Percentiles rank a stretch among this genome's conserved stretches.
Conservation (phyloP, 2,113 vertebrate species). For the Piaya cayana region DNA sequence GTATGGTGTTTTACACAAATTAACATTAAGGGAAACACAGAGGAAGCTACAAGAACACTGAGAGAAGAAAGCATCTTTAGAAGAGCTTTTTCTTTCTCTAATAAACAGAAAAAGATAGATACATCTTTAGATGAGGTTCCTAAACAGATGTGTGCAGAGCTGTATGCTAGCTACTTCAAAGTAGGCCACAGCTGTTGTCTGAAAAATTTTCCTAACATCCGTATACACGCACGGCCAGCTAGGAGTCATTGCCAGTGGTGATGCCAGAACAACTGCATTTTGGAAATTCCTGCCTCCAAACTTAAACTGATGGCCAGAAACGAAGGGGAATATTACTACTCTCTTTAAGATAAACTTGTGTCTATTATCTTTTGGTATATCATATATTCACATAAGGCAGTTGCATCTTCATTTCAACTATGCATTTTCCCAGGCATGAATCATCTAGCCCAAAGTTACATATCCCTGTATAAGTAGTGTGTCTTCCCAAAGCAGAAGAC, state of each 20-base stretch:
- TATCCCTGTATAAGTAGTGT: background rate
- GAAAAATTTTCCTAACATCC: slow-evolving; percentile 6
- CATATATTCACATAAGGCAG: background rate
- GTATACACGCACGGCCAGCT: background rate
- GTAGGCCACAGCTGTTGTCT: slow-evolving; percentile 55
- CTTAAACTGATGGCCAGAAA: background rate
- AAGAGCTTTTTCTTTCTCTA: slow-evolving; percentile 28
- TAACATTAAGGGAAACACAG: background rate
- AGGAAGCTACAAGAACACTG: background rate
- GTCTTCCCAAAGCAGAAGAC: background rate
- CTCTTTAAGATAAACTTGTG: background rate
- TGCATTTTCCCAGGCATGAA: background rate
- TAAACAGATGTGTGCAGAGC: slow-evolving; percentile 47
- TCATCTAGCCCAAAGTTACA: background rate
- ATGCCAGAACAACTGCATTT: background rate
- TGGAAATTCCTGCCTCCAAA: background rate
- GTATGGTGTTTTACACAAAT: slow-evolving; percentile 26
- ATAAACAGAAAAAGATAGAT: slow-evolving; percentile 32
- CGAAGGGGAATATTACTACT: background rate
- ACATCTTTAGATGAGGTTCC: slow-evolving; percentile 27
- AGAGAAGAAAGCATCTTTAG: background rate
- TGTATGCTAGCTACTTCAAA: slow-evolving; percentile 1
- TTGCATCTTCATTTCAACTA: background rate
- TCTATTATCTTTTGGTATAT: background rate
- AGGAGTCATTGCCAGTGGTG: background rate